Evolutionary conservation across 2,113 vertebrate genomes (phyloP), one percentile per base, ranked within the genome.

Genomic region (Aptenodytes forsteri): DNA sequence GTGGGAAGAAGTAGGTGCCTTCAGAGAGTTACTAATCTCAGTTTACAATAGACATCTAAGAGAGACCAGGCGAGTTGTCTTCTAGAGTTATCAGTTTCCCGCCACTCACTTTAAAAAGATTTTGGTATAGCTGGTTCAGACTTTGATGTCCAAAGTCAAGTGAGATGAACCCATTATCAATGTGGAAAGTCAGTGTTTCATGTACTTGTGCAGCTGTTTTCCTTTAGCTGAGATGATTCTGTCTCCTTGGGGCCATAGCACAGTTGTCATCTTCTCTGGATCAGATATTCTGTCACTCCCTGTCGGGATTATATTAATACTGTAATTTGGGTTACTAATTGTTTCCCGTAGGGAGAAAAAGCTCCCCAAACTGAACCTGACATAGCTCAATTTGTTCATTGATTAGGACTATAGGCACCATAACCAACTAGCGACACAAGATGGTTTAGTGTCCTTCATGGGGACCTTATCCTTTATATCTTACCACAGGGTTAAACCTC

Each of bases 281-380:
- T 80, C 30, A 38, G 18, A 29, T 50, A 34, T 34, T 85, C 52
- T 46, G 11, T 55, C 52, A 6, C 21, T 80, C 8, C 10, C 20
- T 1, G 0, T 46, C 0, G 1, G 23, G 8, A n/a, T 76, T 80
- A 32, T 55, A 40, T 49, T 80, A 44, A 16, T 54, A 50, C 11
- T 76, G 21, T 71, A 11, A 52, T 78, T 78, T 64, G 36, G 23
- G 16, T 47, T 64, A 29, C 71, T 93, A 67, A 17, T 72, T 87
- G 42, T 67, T 82, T 73, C 34, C 47, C 36, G 18, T 1, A 58
- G 23, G 29, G 6, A 3, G 44, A 87, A 84, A 59, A 85, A 50
- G 4, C 13, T 19, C 11, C 66, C 34, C 26, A 34, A 29, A 10
- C 34, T 1, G 23, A 62, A 66, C n/a, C 40, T 50, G n/a, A 13